phyloP scores from a whole-genome alignment of 2,113 vertebrate genomes.

The Platycercus adscitus region DNA sequence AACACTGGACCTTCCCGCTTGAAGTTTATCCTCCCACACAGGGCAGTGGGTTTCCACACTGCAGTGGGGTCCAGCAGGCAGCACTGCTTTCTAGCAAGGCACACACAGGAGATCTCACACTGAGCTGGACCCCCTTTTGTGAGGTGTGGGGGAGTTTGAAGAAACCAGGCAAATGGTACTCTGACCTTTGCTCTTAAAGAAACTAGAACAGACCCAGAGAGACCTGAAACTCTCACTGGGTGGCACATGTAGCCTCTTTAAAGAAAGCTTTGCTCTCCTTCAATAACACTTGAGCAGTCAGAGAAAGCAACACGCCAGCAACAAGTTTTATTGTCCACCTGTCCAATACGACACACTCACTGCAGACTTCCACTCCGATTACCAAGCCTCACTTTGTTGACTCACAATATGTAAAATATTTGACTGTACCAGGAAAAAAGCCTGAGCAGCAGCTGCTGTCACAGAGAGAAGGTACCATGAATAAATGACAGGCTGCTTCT shows the following conservation, averaged over 20 bases:
- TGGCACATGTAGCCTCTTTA: background rate
- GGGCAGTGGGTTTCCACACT: background rate
- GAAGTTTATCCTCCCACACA: rapidly evolving
- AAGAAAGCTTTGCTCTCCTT: background rate
- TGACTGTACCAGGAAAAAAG: background rate
- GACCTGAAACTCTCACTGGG: background rate
- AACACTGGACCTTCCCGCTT: background rate
- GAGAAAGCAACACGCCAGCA: background rate
- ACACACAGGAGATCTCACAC: background rate
- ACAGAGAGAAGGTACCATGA: background rate
- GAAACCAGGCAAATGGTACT: background rate
- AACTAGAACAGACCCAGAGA: background rate
- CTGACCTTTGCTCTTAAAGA: slow-evolving; percentile 37
- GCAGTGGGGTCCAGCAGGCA: background rate
- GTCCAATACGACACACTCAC: rapidly evolving
- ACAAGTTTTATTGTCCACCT: background rate
- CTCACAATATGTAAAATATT: background rate
- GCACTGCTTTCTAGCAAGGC: background rate
- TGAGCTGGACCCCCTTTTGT: background rate
- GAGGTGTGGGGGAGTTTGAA: background rate
- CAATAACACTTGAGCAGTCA: background rate
- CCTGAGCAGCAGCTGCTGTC: background rate
- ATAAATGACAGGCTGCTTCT: background rate
- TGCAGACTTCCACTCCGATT: background rate
- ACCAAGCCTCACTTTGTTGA: background rate